Percentiles rank a stretch among this genome's conserved stretches.
Evolutionary conservation across 2,888 invertebrate genomes (phyloP).

Genomic region (Pollenia labialis): DNA sequence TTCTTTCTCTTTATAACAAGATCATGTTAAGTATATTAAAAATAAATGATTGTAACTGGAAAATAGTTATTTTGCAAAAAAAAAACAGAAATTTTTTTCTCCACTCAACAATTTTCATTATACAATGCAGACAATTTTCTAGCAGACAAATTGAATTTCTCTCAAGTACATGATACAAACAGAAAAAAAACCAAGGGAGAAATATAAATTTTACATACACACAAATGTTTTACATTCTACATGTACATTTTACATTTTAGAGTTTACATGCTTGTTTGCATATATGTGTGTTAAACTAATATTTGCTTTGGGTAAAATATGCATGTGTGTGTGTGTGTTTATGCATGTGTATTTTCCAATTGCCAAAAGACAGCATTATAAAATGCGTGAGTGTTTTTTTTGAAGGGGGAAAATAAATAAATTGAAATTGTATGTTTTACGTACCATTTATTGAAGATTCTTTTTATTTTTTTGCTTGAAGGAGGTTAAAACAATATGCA

Average conservation of each 20-base stretch:
- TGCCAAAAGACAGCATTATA: slow-evolving; percentile 41
- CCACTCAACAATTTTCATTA: slow-evolving; percentile 12
- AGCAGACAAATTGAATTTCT: slow-evolving; percentile 64
- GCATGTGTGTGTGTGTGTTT: no score
- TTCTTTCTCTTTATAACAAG: slow-evolving; percentile 43
- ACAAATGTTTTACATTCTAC: not conserved
- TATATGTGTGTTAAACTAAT: not conserved
- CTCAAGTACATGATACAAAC: slow-evolving; percentile 13
- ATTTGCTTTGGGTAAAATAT: not conserved
- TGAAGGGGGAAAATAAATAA: not conserved
- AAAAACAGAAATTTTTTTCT: slow-evolving; percentile 7
- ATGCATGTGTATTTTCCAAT: not conserved
- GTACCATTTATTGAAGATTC: slow-evolving; percentile 21
- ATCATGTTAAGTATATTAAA: slow-evolving; percentile 71
- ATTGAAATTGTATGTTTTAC: slow-evolving; percentile 30
- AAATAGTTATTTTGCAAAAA: slow-evolving; percentile 53
- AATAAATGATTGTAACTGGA: slow-evolving; percentile 65
- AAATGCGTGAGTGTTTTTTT: slow-evolving; percentile 18
- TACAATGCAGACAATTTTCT: slow-evolving; percentile 48
- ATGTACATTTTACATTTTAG: not conserved
- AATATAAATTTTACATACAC: slow-evolving; percentile 10
- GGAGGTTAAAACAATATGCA: slow-evolving; percentile 2
- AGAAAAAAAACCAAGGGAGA: not conserved
- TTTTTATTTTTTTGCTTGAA: not conserved
- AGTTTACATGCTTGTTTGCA: not conserved